These are phyloP conservation scores for Menidia beryllina DNA, from an alignment of 2,113 vertebrate species.

Conservation along the genomic window DNA sequence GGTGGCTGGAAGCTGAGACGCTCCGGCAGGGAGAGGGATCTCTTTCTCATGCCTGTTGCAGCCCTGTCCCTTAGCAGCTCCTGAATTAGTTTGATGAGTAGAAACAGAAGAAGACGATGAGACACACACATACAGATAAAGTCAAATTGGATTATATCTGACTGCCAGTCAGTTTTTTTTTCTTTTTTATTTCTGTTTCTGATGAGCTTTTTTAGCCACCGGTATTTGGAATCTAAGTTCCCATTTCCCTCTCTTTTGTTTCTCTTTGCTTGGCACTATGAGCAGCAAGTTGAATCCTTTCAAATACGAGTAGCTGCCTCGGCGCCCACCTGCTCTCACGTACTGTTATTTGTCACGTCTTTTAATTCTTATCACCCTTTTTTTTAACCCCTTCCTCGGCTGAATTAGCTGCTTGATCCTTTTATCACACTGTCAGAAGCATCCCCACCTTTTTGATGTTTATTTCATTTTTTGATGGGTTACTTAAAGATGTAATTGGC, in stretches of 20 bases:
- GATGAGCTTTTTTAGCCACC: constrained; percentile 12
- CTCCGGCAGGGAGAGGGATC: constrained; percentile 61
- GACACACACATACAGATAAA: constrained; percentile 1
- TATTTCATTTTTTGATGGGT: constrained; percentile 77
- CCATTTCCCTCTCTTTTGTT: constrained; percentile 1
- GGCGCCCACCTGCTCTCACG: constrained; percentile 53
- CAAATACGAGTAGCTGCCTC: constrained; percentile 67
- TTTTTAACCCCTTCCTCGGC: constrained; percentile 32
- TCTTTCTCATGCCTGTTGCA: constrained; percentile 52
- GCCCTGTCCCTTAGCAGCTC: constrained; percentile 4
- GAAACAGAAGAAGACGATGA: constrained; percentile 11
- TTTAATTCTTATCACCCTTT: constrained; percentile 44
- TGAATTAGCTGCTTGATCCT: constrained; percentile 30
- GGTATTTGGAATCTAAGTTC: constrained; percentile 24
- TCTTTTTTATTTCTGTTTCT: constrained; percentile 5
- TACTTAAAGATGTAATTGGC: constrained; percentile 86
- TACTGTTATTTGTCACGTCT: constrained; percentile 54
- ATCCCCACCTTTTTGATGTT: constrained; percentile 57
- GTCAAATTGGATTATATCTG: background rate
- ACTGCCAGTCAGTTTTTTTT: constrained; percentile 5
- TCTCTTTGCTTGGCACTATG: constrained; percentile 23
- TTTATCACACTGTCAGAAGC: constrained; percentile 41
- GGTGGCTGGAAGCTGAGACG: constrained; percentile 83
- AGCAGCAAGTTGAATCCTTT: constrained; percentile 39
- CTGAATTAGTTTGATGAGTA: constrained; percentile 24